Evolutionary conservation across 2,113 vertebrate species (phyloP).

Genomic region (Serranochromis macrocephalus): DNA sequence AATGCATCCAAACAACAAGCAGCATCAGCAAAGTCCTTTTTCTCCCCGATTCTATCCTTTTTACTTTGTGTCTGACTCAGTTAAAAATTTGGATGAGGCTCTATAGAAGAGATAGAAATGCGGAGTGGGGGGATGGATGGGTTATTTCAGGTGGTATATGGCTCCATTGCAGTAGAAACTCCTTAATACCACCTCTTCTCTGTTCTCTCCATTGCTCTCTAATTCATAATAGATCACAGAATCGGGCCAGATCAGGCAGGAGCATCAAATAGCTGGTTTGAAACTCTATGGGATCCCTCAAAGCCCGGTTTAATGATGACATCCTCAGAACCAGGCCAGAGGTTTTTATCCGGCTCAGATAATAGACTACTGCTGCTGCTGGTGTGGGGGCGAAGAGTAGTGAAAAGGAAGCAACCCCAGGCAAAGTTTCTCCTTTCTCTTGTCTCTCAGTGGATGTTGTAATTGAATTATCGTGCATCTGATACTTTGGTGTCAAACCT

Average conservation of each 20-base stretch:
- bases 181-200: background rate
- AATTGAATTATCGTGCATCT: conserved; percentile 53
- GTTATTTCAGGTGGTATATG: background rate
- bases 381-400: background rate
- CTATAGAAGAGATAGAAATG: background rate
- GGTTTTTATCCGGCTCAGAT: conserved; percentile 11
- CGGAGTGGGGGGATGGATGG: background rate
- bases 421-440: conserved; percentile 38
- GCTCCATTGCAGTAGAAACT: background rate
- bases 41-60: background rate
- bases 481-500: conserved; percentile 33
- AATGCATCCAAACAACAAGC: background rate
- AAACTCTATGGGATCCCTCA: conserved; percentile 27
- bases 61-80: conserved; percentile 3
- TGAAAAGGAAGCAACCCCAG: conserved; percentile 25
- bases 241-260: conserved; percentile 43
- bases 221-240: conserved; percentile 74
- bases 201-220: background rate
- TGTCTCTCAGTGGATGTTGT: conserved; percentile 18
- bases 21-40: background rate
- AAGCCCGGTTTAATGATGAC: conserved; percentile 59
- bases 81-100: conserved; percentile 21
- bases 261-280: conserved; percentile 50
- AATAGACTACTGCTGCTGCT: conserved; percentile 3
- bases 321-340: conserved; percentile 23